Percentiles rank a stretch among this genome's conserved stretches.
Conservation (phyloP, 64 coral and sea anemone species). For the Montipora capricornis region DNA sequence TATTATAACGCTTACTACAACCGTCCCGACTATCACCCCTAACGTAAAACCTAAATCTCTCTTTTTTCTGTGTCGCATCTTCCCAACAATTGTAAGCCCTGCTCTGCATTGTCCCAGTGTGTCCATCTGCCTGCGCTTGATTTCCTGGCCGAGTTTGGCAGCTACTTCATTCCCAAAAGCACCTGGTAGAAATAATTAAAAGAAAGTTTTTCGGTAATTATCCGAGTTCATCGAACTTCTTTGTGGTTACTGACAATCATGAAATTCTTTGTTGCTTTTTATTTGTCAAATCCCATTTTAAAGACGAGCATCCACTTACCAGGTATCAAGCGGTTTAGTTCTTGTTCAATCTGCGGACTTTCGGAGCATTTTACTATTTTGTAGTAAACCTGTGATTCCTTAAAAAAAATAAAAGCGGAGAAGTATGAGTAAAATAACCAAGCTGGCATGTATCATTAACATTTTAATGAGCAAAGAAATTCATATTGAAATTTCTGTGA, state of each 20-base stretch:
- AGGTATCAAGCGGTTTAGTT: constrained; percentile 12
- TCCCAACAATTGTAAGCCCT: background rate
- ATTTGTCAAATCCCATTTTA: background rate
- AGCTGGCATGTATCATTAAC: too few species aligned
- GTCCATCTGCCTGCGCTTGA: background rate
- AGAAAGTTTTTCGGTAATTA: background rate
- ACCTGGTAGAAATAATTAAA: background rate
- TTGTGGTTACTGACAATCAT: background rate
- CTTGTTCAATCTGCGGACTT: background rate
- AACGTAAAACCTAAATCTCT: too few species aligned
- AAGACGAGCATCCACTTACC: background rate
- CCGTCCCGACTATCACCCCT: too few species aligned
- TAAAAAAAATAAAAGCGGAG: background rate
- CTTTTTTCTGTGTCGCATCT: too few species aligned
- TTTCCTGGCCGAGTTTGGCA: background rate
- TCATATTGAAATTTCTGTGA: too few species aligned
- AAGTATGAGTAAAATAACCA: too few species aligned
- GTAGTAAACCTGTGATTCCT: background rate
- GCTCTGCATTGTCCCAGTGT: background rate
- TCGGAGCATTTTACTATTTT: constrained; percentile 7
- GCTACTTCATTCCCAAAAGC: background rate
- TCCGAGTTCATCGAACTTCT: too few species aligned
- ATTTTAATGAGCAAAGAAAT: too few species aligned
- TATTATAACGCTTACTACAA: too few species aligned
- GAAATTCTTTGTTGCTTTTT: background rate